A percentile compares a stretch with the other conserved stretches of the same genome.
Evolutionary conservation across 2,888 invertebrate species (phyloP).

Genomic region (Sesia bembeciformis): DNA sequence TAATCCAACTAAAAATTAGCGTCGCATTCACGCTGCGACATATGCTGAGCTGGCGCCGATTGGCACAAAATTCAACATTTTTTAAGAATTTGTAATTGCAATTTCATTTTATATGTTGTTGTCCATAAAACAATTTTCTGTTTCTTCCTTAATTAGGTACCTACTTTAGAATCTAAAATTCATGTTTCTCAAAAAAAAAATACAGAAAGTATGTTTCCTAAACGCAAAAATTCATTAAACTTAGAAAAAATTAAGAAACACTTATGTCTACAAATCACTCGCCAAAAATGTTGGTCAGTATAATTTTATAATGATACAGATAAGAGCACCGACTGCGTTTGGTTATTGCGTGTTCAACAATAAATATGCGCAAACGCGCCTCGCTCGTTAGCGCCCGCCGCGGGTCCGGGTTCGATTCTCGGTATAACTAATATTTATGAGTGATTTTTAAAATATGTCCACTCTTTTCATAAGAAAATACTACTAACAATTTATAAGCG

Average conservation of each 20-base stretch:
- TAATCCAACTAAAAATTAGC: no score
- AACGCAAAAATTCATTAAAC: background rate
- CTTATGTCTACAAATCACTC: background rate
- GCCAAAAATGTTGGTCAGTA: slow-evolving; percentile 1
- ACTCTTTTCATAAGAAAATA: slow-evolving; percentile 6
- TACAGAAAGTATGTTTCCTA: background rate
- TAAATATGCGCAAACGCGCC: slow-evolving; percentile 16
- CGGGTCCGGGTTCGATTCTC: slow-evolving; percentile 12
- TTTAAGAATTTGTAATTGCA: no score
- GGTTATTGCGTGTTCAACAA: slow-evolving; percentile 10
- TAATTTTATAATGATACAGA: slow-evolving; percentile 6
- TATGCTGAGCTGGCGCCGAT: no score
- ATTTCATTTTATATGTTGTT: no score
- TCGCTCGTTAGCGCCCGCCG: slow-evolving; percentile 18
- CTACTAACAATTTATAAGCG: background rate
- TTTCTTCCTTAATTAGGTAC: background rate
- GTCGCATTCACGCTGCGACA: no score
- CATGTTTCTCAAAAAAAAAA: background rate
- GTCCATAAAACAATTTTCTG: no score
- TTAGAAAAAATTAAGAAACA: background rate
- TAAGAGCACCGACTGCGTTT: slow-evolving; percentile 8
- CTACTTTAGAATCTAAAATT: background rate
- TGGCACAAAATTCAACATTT: no score
- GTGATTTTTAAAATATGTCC: slow-evolving; percentile 12
- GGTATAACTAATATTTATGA: slow-evolving; percentile 13